Conservation (phyloP, 2,113 vertebrate species). For the Climacteris rufus region DNA sequence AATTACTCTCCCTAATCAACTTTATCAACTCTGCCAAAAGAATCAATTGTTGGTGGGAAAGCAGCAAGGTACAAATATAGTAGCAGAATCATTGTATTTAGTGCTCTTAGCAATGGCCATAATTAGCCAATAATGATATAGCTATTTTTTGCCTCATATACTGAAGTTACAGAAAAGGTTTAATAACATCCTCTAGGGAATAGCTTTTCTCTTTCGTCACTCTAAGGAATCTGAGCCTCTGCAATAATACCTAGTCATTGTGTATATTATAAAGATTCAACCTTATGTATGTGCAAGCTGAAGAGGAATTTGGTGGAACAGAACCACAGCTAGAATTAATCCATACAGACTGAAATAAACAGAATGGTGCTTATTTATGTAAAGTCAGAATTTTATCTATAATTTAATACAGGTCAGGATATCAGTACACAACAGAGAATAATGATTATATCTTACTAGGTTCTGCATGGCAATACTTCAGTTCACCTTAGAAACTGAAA, state of each 20-base stretch:
- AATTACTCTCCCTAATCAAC: not conserved
- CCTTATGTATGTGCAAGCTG: not conserved
- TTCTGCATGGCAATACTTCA: not conserved
- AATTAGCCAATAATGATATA: not conserved
- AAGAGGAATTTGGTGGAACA: not conserved
- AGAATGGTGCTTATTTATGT: not conserved
- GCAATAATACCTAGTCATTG: not conserved
- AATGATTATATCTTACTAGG: not conserved
- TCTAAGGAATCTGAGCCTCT: not conserved
- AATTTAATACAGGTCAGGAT: not conserved
- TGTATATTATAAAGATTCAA: not conserved
- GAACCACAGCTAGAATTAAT: not conserved
- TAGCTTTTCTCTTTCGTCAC: not conserved
- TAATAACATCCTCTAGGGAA: not conserved
- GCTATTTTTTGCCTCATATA: not conserved
- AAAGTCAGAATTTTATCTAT: not conserved
- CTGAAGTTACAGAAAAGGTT: not conserved
- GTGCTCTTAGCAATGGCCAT: not conserved
- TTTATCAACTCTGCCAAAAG: not conserved
- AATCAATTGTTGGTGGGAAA: not conserved
- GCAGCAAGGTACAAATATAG: not conserved
- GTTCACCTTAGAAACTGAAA: not conserved
- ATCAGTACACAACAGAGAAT: not conserved
- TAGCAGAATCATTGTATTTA: not conserved
- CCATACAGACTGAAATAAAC: not conserved